Evolutionary conservation across 1,140 invertebrate species (phyloP).

Genomic region (Forficula auricularia): DNA sequence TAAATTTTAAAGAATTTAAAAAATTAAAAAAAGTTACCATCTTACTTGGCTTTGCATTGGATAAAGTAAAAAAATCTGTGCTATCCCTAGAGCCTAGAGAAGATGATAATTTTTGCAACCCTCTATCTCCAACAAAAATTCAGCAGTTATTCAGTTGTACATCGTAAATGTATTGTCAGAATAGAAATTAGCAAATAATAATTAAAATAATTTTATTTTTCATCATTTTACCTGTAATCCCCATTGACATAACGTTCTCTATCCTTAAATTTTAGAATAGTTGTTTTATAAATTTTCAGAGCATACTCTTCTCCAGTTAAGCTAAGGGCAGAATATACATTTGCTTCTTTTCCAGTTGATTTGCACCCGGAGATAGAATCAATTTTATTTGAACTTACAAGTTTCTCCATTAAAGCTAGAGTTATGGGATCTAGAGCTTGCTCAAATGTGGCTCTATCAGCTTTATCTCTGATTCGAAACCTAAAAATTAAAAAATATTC

Average conservation of each 20-base stretch:
- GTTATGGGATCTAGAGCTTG: constrained; percentile 93
- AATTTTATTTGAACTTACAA: constrained; percentile 68
- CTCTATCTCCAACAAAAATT: no score
- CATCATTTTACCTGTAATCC: constrained; percentile 51
- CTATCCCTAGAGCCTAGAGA: no score
- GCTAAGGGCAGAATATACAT: constrained; percentile 83
- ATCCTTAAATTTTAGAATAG: constrained; percentile 91
- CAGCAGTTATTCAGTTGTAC: no score
- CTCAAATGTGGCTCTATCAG: constrained; percentile 87
- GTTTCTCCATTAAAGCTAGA: constrained; percentile 85
- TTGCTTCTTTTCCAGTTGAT: constrained; percentile 94
- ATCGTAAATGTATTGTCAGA: no score
- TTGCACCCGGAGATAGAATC: constrained; percentile 86
- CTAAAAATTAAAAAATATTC: constrained; percentile 27
- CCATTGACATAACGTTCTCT: constrained; percentile 93
- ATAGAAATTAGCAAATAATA: no score
- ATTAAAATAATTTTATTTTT: no score
- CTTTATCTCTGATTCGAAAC: constrained; percentile 73
- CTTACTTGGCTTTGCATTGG: no score
- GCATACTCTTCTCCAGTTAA: constrained; percentile 50
- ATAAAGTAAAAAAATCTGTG: no score
- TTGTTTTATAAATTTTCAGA: constrained; percentile 95
- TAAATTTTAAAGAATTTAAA: no score
- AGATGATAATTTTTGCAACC: no score
- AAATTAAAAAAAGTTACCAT: no score